phyloP scores from a whole-genome alignment of 1,140 invertebrate species.

The Aphelinus atriplicis region DNA sequence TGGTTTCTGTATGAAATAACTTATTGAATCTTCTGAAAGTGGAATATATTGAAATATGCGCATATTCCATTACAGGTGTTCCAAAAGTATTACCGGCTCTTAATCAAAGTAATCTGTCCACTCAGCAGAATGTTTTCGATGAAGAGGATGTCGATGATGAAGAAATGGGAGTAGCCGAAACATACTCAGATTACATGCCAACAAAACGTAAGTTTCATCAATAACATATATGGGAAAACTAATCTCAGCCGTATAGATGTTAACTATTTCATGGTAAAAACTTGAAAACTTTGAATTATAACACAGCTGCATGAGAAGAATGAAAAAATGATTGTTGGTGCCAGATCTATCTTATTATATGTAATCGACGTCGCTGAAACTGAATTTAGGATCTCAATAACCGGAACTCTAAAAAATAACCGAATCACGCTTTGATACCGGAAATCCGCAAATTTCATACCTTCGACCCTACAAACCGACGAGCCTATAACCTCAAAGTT shows the following conservation, averaged over 20 bases:
- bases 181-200: constrained; percentile 98
- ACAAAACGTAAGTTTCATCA: constrained; percentile 78
- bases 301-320: too few species aligned
- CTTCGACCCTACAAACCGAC: too few species aligned
- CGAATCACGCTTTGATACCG: too few species aligned
- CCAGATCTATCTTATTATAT: too few species aligned
- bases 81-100: constrained; percentile 70
- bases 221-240: constrained; percentile 18
- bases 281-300: constrained; percentile 16
- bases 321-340: too few species aligned
- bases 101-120: constrained; percentile 61
- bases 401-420: too few species aligned
- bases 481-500: too few species aligned
- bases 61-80: constrained; percentile 56
- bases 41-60: constrained; percentile 44
- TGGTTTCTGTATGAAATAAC: too few species aligned
- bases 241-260: background rate
- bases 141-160: constrained; percentile 94
- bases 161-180: constrained; percentile 96
- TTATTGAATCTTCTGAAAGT: background rate
- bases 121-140: constrained; percentile 65
- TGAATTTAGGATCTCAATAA: too few species aligned
- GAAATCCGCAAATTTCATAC: too few species aligned
- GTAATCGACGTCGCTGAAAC: too few species aligned
- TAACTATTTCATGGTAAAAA: background rate